These are phyloP conservation scores for Mesodorylaimus sp. DNA, from an alignment of 2,888 invertebrate genomes.

Conservation along the genomic window DNA sequence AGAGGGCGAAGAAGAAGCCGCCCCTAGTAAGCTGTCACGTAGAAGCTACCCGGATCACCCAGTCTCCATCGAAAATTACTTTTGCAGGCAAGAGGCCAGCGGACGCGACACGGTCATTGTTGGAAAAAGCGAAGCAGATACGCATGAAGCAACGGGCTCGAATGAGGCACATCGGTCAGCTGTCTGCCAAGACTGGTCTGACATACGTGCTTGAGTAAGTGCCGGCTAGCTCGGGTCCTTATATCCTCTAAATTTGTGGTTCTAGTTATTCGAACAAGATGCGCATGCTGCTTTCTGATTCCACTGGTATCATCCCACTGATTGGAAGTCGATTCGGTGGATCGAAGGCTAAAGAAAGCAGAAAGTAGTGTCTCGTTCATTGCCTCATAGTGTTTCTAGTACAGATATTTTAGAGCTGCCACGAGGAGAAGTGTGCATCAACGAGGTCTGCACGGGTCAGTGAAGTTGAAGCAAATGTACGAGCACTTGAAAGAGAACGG, in stretches of 20 bases:
- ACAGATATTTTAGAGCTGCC: no score
- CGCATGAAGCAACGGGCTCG: constrained; percentile 11
- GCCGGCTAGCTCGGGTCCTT: not conserved
- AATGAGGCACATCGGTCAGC: constrained; percentile 24
- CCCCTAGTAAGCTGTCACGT: no score
- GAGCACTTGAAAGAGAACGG: constrained; percentile 92
- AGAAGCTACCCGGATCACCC: no score
- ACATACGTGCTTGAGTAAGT: no score
- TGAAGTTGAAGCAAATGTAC: constrained; percentile 85
- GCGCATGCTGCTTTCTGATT: constrained; percentile 26
- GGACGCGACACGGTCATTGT: constrained; percentile 8
- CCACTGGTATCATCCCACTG: constrained; percentile 22
- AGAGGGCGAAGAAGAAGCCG: no score
- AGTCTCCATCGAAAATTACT: not conserved
- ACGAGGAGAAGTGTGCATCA: constrained; percentile 4
- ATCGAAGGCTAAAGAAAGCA: not conserved
- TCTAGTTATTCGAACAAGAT: constrained; percentile 26
- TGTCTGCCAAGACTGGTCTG: constrained; percentile 15
- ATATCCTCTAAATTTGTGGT: not conserved
- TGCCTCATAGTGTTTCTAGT: no score
- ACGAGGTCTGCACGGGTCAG: constrained; percentile 60
- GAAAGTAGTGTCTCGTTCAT: no score
- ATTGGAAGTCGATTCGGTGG: constrained; percentile 11
- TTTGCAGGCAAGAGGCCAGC: not conserved
- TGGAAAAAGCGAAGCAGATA: constrained; percentile 2